These are phyloP conservation scores for Cordylochernes scorpioides DNA, from an alignment of 2,888 invertebrate species.

Conservation along the genomic window DNA sequence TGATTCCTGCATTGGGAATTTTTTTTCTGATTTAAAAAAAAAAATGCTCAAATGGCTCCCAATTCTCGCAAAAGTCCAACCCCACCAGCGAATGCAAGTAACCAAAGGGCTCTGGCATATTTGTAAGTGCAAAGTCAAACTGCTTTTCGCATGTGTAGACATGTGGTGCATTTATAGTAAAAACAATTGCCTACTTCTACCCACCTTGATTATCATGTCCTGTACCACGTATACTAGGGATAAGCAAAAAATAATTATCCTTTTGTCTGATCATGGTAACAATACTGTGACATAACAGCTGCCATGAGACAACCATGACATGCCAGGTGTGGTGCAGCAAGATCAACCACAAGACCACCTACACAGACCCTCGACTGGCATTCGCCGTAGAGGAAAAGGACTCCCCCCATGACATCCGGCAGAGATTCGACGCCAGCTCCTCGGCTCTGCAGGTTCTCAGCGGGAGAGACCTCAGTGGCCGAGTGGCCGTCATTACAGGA, in stretches of 20 bases:
- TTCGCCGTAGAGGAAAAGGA: conserved; percentile 61
- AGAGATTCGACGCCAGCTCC: conserved; percentile 59
- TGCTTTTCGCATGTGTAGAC: no score
- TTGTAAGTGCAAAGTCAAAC: no score
- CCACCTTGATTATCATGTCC: no score
- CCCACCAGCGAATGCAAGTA: no score
- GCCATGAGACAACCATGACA: not conserved
- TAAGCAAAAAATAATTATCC: conserved; percentile 1
- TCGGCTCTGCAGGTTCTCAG: conserved; percentile 58
- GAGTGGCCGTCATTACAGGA: conserved; percentile 62
- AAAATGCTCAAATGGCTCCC: no score
- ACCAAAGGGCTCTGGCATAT: no score
- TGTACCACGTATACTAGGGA: not conserved
- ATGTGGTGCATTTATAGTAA: no score
- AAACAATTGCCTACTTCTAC: no score
- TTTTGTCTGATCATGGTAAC: not conserved
- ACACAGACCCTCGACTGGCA: conserved; percentile 67
- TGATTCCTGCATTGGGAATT: no score
- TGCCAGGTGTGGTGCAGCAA: conserved; percentile 23
- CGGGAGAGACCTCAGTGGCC: conserved; percentile 58
- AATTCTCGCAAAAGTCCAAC: no score
- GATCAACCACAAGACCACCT: conserved; percentile 47
- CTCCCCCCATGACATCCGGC: conserved; percentile 29
- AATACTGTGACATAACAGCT: not conserved
- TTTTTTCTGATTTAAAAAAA: no score